phyloP scores from a whole-genome alignment of 1,140 invertebrate genomes.

The Leucophenga varia region DNA sequence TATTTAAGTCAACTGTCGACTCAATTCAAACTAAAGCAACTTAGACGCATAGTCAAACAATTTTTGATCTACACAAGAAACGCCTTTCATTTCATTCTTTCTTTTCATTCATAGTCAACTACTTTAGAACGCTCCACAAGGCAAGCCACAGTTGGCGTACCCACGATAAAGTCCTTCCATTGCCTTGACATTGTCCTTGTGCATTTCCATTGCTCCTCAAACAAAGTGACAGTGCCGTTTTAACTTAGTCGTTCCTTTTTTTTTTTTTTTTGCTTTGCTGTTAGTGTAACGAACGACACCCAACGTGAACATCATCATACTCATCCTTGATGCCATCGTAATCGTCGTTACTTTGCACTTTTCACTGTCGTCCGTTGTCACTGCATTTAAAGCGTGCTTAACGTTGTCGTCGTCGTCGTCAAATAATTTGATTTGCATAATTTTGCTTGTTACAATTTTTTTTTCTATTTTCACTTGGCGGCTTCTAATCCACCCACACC shows the following conservation, averaged over 20 bases:
- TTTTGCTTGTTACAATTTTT: slow-evolving; percentile 29
- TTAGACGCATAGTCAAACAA: too few relatives aligned
- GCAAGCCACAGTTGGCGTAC: too few relatives aligned
- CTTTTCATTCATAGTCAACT: too few relatives aligned
- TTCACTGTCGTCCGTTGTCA: slow-evolving; percentile 28
- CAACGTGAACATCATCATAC: not conserved
- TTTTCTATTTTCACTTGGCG: slow-evolving; percentile 3
- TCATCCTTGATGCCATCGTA: not conserved
- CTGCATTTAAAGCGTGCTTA: slow-evolving; percentile 25
- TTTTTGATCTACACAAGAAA: too few relatives aligned
- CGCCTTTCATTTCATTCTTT: too few relatives aligned
- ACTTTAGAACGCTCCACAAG: too few relatives aligned
- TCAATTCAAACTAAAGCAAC: too few relatives aligned
- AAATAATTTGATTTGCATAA: slow-evolving; percentile 55
- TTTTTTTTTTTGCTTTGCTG: too few relatives aligned
- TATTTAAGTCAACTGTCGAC: too few relatives aligned
- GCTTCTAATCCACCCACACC: not conserved
- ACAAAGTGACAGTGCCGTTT: too few relatives aligned
- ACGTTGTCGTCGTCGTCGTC: slow-evolving; percentile 48
- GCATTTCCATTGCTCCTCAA: not conserved
- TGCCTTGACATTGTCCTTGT: slow-evolving; percentile 12
- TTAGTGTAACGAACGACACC: too few relatives aligned
- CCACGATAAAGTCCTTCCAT: not conserved
- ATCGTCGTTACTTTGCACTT: not conserved
- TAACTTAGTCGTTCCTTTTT: too few relatives aligned